Evolutionary conservation across 2,797 vertebrate genomes (phyloP), one percentile per base, ranked within the genome.

Genomic region (Cetoscarus ocellatus): DNA sequence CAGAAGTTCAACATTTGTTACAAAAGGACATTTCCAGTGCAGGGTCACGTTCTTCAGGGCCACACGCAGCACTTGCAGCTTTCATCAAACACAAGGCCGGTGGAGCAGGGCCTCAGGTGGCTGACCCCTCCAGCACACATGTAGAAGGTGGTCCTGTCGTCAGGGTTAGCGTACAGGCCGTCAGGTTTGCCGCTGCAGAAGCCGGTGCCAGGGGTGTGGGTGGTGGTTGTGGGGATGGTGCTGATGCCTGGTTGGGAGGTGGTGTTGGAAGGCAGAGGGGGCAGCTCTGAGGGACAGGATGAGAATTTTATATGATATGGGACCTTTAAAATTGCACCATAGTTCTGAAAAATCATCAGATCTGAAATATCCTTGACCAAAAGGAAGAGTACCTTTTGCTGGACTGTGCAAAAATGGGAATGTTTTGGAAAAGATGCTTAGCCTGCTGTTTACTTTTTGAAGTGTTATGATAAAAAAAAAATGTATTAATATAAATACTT

Each of bases 101-200:
- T 0, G 6, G 51, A 70, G 6, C 91, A 91, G 0, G 0, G 0
- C 0, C 6, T 61, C 11, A 73, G 0, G 9, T 86, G 43, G 56
- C 86, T 90, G 17, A 56, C 15, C 6, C 86, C 86, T 38, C 64
- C 70, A 1, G 66, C 40, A 0, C 91, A 92, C 39, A 48, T 49
- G 80, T 88, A 90, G 83, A 90, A 92, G 18, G 7, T 61, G 15
- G 0, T 13, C 19, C 0, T 70, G 75, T 88, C 61, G 0, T 73
- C 81, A 3, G 62, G 67, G 67, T 90, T 9, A 49, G 79, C 0
- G 27, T 92, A 88, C 15, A 88, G 35, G 15, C 91, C 89, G 6
- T 89, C 87, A 6, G 87, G 80, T 80, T 83, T 90, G 34, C 78
- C 83, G 0, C 82, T 86, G 57, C 87, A 89, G 71, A 89, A 89